A percentile compares a stretch with the other conserved stretches of the same genome.
phyloP scores from a whole-genome alignment of 2,888 invertebrate genomes.

The Chrysodeixis includens region DNA sequence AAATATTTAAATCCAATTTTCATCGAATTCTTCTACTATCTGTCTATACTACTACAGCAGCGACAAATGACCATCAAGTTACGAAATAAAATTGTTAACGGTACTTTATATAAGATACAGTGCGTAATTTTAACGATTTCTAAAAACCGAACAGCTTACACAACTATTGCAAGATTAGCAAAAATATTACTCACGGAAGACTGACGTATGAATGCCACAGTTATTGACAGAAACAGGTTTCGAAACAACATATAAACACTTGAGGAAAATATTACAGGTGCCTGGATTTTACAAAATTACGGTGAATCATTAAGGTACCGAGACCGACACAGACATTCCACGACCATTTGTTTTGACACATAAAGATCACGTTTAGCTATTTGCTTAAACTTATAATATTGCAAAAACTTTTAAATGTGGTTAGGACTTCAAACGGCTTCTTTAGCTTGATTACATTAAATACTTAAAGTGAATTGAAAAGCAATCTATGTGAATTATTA shows the following conservation, averaged over 20 bases:
- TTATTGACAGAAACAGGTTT: conserved; percentile 30
- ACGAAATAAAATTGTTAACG: conserved; percentile 10
- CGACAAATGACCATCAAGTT: neutral
- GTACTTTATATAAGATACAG: conserved; percentile 3
- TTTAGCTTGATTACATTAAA: neutral
- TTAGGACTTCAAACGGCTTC: neutral
- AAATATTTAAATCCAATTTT: conserved; percentile 14
- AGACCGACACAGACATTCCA: conserved; percentile 21
- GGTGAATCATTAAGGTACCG: conserved; percentile 47
- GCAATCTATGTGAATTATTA: neutral
- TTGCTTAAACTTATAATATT: neutral
- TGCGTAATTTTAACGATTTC: conserved; percentile 1
- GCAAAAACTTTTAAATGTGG: neutral
- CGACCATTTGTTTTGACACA: conserved; percentile 57
- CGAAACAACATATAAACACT: conserved; percentile 39
- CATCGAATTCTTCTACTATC: neutral
- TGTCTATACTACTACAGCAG: neutral
- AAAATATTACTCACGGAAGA: conserved; percentile 43
- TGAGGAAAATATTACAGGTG: conserved; percentile 18
- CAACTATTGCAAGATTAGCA: neutral
- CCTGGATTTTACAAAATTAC: conserved; percentile 22
- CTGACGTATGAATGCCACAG: conserved; percentile 23
- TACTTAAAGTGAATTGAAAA: too few relatives aligned
- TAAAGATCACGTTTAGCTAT: conserved; percentile 7
- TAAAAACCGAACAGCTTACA: neutral